phyloP scores from a whole-genome alignment of 2,113 vertebrate genomes.

The Takifugu bimaculatus region DNA sequence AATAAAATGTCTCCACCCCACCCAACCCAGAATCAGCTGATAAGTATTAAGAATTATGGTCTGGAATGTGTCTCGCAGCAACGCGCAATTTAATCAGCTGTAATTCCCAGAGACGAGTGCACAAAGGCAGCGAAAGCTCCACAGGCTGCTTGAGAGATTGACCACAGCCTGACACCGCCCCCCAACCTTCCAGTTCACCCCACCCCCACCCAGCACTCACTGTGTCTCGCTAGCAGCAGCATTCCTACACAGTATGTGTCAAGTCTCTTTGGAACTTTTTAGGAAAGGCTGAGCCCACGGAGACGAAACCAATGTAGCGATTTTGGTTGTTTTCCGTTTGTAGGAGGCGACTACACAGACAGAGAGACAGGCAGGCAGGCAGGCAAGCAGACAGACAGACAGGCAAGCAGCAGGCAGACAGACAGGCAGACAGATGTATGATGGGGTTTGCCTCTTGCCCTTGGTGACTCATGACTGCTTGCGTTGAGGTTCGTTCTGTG shows the following conservation, averaged over 20 bases:
- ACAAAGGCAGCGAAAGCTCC: slow-evolving; percentile 3
- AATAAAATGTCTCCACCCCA: neutral
- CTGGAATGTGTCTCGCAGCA: too few species aligned
- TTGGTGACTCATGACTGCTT: slow-evolving; percentile 33
- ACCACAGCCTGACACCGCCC: slow-evolving; percentile 7
- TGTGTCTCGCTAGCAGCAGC: slow-evolving; percentile 34
- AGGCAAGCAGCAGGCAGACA: too few species aligned
- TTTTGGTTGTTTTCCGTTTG: slow-evolving; percentile 29
- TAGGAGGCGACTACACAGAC: slow-evolving; percentile 6
- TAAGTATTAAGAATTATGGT: neutral
- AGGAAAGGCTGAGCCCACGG: slow-evolving; percentile 18
- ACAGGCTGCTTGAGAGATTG: slow-evolving; percentile 31
- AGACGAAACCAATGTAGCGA: slow-evolving; percentile 34
- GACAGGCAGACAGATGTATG: neutral
- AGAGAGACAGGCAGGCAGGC: too few species aligned
- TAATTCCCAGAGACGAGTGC: slow-evolving; percentile 2
- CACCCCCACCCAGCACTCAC: slow-evolving; percentile 33
- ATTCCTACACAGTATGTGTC: slow-evolving; percentile 61
- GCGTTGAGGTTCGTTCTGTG: neutral
- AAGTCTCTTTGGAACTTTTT: slow-evolving; percentile 35
- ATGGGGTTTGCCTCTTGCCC: slow-evolving; percentile 17
- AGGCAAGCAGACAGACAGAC: too few species aligned
- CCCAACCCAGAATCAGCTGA: neutral
- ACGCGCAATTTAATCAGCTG: too few species aligned
- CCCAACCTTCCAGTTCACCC: slow-evolving; percentile 12